Evolutionary conservation across 1,140 invertebrate genomes (phyloP).

Genomic region (Platyscapa corneri): DNA sequence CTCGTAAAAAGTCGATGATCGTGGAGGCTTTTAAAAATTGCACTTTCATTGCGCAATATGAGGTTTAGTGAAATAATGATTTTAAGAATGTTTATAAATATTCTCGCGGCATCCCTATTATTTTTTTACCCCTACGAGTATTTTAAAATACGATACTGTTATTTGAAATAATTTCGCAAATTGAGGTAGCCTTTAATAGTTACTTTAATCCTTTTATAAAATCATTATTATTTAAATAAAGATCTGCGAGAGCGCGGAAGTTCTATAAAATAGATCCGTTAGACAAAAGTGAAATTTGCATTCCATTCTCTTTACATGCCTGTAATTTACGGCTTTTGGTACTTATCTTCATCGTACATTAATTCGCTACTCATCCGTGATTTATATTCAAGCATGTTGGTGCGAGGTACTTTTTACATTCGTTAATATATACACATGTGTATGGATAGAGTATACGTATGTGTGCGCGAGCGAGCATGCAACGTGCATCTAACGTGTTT

Average conservation of each 20-base stretch:
- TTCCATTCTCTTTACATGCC: neutral
- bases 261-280: constrained; percentile 22
- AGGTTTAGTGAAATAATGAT: neutral
- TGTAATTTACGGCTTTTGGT: constrained; percentile 30
- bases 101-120: no score
- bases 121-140: no score
- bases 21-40: neutral
- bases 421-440: no score
- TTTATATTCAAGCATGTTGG: neutral
- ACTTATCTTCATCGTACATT: constrained; percentile 5
- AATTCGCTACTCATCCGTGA: constrained; percentile 32
- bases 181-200: neutral
- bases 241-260: neutral
- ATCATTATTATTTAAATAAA: constrained; percentile 11
- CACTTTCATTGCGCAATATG: neutral
- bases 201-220: neutral
- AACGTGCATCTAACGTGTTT: no score
- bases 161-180: neutral
- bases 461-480: no score
- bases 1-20: neutral
- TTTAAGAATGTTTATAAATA: neutral
- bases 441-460: no score
- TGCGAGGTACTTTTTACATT: neutral
- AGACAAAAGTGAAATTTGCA: constrained; percentile 5
- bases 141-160: no score